phyloP scores from a whole-genome alignment of 1,140 invertebrate species.

The Drosophila lacteicornis region DNA sequence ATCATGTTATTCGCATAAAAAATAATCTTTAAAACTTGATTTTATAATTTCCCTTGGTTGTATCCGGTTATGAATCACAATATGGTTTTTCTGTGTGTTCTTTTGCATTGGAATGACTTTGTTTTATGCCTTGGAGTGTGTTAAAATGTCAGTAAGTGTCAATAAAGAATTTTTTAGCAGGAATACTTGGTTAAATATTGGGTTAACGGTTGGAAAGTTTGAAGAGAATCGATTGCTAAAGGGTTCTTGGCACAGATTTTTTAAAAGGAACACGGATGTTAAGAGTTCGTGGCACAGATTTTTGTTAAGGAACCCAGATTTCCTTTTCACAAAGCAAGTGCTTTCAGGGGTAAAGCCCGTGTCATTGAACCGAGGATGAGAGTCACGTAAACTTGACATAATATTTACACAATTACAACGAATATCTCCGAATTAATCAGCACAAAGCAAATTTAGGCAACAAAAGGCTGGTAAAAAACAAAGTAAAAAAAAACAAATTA shows the following conservation, averaged over 20 bases:
- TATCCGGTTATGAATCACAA: conserved; percentile 7
- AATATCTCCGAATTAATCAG: conserved; percentile 48
- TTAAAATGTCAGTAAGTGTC: conserved; percentile 62
- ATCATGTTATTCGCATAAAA: conserved; percentile 7
- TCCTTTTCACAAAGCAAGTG: conserved; percentile 6
- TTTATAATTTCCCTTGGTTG: neutral
- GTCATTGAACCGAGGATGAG: conserved; percentile 24
- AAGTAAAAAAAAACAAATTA: conserved; percentile 55
- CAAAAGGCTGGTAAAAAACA: conserved; percentile 23
- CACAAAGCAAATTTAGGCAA: conserved; percentile 40
- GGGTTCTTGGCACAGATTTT: conserved; percentile 33
- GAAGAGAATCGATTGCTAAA: conserved; percentile 22
- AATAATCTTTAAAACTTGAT: conserved; percentile 13
- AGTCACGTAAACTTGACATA: conserved; percentile 50
- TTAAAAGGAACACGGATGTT: neutral
- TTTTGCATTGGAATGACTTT: conserved; percentile 36
- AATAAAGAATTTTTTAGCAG: conserved; percentile 39
- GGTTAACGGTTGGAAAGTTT: conserved; percentile 49
- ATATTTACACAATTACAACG: conserved; percentile 46
- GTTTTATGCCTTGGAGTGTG: conserved; percentile 33
- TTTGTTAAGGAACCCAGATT: neutral
- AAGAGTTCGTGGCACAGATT: conserved; percentile 41
- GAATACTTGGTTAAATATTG: conserved; percentile 42
- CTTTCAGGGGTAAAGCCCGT: conserved; percentile 1
- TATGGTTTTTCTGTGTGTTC: neutral